phyloP scores from a whole-genome alignment of 1,140 invertebrate species.

The Drosophila triauraria region DNA sequence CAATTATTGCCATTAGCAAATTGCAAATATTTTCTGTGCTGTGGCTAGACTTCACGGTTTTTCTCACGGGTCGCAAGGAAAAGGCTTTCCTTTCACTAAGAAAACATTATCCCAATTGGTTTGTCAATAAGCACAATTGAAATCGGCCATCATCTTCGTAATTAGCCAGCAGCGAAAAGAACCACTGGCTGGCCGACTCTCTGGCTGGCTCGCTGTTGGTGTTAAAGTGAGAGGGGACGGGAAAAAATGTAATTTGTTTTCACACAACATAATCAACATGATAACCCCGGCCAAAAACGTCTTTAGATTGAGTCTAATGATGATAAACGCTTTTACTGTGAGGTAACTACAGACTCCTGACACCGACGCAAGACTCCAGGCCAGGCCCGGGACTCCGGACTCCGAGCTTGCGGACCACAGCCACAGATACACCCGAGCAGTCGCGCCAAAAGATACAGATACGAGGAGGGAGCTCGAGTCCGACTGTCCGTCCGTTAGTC shows the following conservation, averaged over 20 bases:
- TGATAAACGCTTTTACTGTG: constrained; percentile 85
- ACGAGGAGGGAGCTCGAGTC: constrained; percentile 23
- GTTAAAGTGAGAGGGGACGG: constrained; percentile 62
- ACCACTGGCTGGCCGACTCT: constrained; percentile 23
- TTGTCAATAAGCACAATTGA: constrained; percentile 79
- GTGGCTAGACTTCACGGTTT: constrained; percentile 60
- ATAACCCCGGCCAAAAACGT: constrained; percentile 83
- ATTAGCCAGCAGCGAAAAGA: constrained; percentile 67
- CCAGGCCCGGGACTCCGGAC: constrained; percentile 11
- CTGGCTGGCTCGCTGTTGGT: constrained; percentile 21
- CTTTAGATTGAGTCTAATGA: constrained; percentile 85
- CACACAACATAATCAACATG: constrained; percentile 85
- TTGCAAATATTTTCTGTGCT: constrained; percentile 60
- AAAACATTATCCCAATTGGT: constrained; percentile 68
- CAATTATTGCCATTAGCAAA: constrained; percentile 77
- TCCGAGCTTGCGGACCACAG: not conserved
- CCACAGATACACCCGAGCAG: constrained; percentile 18
- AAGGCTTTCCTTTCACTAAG: constrained; percentile 73
- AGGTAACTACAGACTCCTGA: constrained; percentile 83
- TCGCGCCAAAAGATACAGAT: constrained; percentile 34
- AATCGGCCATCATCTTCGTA: constrained; percentile 69
- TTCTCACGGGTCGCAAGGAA: constrained; percentile 55
- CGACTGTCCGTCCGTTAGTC: constrained; percentile 21
- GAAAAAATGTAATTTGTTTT: constrained; percentile 85
- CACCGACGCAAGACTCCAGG: constrained; percentile 67